These are phyloP conservation scores for Plemyria rubiginata DNA, from an alignment of 2,888 invertebrate genomes.

Conservation along the genomic window DNA sequence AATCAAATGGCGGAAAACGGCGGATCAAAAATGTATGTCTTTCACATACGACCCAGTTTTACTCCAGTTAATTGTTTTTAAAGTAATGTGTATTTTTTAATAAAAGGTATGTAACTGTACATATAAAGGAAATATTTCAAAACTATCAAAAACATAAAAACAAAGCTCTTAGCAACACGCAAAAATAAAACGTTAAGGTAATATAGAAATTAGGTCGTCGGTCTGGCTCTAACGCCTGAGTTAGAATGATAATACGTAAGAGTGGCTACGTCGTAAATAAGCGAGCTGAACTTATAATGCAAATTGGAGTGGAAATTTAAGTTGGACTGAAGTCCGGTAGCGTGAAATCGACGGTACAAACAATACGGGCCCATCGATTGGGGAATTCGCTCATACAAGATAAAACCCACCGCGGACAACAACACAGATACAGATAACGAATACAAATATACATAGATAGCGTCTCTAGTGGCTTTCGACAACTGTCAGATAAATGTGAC, in stretches of 20 bases:
- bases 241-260: background rate
- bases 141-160: constrained; percentile 3
- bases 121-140: no score
- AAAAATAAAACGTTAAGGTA: constrained; percentile 10
- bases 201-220: constrained; percentile 13
- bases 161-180: constrained; percentile 7
- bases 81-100: no score
- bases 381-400: constrained; percentile 45
- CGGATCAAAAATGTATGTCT: no score
- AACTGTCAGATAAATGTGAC: constrained; percentile 20
- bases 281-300: constrained; percentile 1
- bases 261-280: constrained; percentile 4
- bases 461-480: constrained; percentile 43
- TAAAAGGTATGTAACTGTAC: no score
- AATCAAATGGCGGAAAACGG: no score
- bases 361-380: constrained; percentile 33
- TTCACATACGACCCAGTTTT: no score
- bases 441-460: constrained; percentile 45
- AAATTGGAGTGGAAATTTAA: constrained; percentile 3
- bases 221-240: background rate
- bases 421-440: constrained; percentile 52
- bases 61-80: no score
- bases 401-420: constrained; percentile 69
- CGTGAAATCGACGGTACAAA: constrained; percentile 36
- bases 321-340: constrained; percentile 8